These are phyloP conservation scores for Desoria tigrina DNA, from an alignment of 2,888 invertebrate species.

Conservation along the genomic window DNA sequence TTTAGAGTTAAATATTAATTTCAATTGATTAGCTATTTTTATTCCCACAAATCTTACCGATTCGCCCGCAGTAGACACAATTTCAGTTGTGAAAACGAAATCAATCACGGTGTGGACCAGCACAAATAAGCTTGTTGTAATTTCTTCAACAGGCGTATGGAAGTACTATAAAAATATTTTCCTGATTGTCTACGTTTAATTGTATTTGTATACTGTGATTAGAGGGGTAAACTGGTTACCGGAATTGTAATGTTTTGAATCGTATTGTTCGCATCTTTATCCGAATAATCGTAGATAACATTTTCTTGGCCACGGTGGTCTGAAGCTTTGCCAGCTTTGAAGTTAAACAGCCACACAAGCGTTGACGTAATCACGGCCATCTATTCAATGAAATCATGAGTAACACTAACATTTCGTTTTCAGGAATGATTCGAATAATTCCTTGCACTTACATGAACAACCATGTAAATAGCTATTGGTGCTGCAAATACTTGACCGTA, in stretches of 20 bases:
- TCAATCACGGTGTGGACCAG: constrained; percentile 14
- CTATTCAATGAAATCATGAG: too few species aligned
- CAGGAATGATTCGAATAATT: too few species aligned
- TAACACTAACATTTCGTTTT: too few species aligned
- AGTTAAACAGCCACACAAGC: constrained; percentile 26
- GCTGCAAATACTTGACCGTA: constrained; percentile 29
- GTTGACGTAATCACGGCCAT: constrained; percentile 23
- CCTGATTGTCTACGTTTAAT: not conserved
- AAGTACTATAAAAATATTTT: constrained; percentile 28
- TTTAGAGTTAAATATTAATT: too few species aligned
- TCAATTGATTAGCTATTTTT: too few species aligned
- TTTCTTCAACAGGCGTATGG: constrained; percentile 24
- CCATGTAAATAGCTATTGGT: constrained; percentile 30
- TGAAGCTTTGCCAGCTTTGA: not conserved
- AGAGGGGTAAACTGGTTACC: too few species aligned
- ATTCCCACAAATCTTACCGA: constrained; percentile 35
- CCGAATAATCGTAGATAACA: too few species aligned
- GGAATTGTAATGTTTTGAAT: not conserved
- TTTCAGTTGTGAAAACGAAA: constrained; percentile 28
- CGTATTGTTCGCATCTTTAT: too few species aligned
- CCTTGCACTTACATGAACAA: not conserved
- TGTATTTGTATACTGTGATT: too few species aligned
- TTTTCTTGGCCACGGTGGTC: too few species aligned
- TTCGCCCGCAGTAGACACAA: constrained; percentile 20
- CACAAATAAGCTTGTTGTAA: constrained; percentile 15